Conservation (phyloP, 2,113 vertebrate species). For the Isichthys henryi region DNA sequence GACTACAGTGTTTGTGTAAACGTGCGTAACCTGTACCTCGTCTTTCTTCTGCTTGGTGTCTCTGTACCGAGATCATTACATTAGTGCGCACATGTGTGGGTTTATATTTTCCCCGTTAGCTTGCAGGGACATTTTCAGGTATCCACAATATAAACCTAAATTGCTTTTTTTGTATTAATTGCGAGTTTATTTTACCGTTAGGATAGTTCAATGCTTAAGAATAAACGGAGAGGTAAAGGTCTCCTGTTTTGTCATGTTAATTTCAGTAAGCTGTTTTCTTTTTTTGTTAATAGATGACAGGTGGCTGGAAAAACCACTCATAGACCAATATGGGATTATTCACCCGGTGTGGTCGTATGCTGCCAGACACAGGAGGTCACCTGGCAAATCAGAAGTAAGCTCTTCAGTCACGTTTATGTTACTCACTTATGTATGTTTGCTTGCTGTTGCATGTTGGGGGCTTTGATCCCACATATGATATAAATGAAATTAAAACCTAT, state of each 20-base stretch:
- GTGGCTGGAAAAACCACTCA: conserved; percentile 34
- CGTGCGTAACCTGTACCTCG: not conserved
- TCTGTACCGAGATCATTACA: no score
- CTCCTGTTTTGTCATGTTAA: not conserved
- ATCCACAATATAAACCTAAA: no score
- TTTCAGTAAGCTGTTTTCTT: not conserved
- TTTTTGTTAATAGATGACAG: conserved; percentile 25
- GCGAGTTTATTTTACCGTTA: not conserved
- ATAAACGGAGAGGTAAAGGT: not conserved
- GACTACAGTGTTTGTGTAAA: not conserved
- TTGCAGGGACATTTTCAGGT: no score
- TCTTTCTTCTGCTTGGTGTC: no score
- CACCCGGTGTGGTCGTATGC: conserved; percentile 68
- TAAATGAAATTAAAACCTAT: not conserved
- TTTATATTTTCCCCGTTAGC: no score
- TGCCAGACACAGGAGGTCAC: conserved; percentile 42
- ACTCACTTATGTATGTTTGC: not conserved
- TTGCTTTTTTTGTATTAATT: not conserved
- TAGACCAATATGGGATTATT: conserved; percentile 62
- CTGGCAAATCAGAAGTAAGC: conserved; percentile 37
- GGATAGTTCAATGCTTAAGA: not conserved
- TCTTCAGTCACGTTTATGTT: not conserved
- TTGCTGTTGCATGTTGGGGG: not conserved
- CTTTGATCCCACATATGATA: not conserved
- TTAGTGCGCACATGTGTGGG: no score